Base-by-base conservation (phyloP, 2,113 vertebrate species). In the Vanacampus margaritifer region DNA sequence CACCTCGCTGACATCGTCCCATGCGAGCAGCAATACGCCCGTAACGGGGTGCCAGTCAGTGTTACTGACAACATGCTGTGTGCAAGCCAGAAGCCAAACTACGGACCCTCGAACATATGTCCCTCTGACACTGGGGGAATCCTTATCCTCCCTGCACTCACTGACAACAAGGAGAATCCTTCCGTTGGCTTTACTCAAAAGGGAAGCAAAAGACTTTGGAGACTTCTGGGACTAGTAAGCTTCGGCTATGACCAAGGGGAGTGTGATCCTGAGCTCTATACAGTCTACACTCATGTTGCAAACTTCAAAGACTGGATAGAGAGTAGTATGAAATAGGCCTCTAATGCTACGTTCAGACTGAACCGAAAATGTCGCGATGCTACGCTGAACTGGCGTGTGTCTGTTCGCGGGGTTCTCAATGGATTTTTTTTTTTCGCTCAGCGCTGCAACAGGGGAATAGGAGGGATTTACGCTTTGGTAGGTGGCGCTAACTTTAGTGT, bases 41-140 rank as follows among this genome's bases (percentile, higher is more conserved):
- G 93, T 0, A 90, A 93, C 0, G 96, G 94, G 0, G 87, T 95
- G 77, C 91, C 94, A 0, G 92, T 99, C 76, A 97, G 95, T 24
- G 86, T 99, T 72, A 96, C 97, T 0, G 96, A 98, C 79, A 97
- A 93, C 79, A 98, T 99, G 97, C 94, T 99, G 68, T 99, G 97
- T 64, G 96, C 93, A 61, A 91, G 84, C 76, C 91, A 90, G 69
- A 93, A 94, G 53, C 90, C 90, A 0, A 64, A 89, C 0, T 85
- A 88, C 0, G 78, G 85, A 41, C 90, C 92, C 67, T 94, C 96
- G 0, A 91, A 94, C 69, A 98, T 98, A 77, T 99, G 97, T 80
- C 95, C 95, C 21, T 93, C 95, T n/a, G 95, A 98, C 87, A 98
- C 94, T 0, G 97, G 97, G 37, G 97, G 97, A 16, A 93, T 98